Base-by-base conservation (phyloP, 2,888 invertebrate species). In the Lottia gigantea region DNA sequence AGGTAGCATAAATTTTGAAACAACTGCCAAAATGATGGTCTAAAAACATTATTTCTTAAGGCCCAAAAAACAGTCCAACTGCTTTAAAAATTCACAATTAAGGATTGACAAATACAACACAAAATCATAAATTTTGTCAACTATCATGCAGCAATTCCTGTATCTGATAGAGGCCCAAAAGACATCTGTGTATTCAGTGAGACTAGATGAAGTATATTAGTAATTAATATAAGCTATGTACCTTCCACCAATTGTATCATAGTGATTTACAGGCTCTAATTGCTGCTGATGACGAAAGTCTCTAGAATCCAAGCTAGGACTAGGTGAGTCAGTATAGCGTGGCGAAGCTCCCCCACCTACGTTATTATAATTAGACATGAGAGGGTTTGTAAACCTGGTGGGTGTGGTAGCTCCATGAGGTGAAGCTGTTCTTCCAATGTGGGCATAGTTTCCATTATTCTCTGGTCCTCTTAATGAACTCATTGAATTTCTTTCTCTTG, bases 291-390 rank as follows among this genome's bases (percentile, higher is more conserved):
- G 40, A 19, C 23, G 55, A 55, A 12, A 55, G 55, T 55, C 55
- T 55, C 55, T 55, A 55, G 55, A 55, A 55, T 55, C 55, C 23
- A 55, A 19, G n/a, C 55, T 55, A n/a, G 55, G 55, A 55, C 55
- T 55, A 23, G 19, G 55, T 55, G 55, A 55, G 19, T 23, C 55
- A 55, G 23, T 55, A 55, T 55, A 55, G 55, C 23, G 55, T 7
- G 55, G 19, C 0, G 55, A 23, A 23, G 19, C 19, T 55, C 14
- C 55, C 19, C 55, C 23, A 11, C 19, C 19, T 19, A 23, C 19
- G 1, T 55, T 55, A 19, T 19, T 19, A 55, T 55, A 55, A 23
- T 55, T 55, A 55, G 55, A 55, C 55, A 55, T 55, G 19, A 23
- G 55, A 23, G 55, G 23, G 23, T 55, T 55, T 55, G 55, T 55